Base-by-base conservation (phyloP, 1,140 invertebrate species). In the Camponotus pennsylvanicus region DNA sequence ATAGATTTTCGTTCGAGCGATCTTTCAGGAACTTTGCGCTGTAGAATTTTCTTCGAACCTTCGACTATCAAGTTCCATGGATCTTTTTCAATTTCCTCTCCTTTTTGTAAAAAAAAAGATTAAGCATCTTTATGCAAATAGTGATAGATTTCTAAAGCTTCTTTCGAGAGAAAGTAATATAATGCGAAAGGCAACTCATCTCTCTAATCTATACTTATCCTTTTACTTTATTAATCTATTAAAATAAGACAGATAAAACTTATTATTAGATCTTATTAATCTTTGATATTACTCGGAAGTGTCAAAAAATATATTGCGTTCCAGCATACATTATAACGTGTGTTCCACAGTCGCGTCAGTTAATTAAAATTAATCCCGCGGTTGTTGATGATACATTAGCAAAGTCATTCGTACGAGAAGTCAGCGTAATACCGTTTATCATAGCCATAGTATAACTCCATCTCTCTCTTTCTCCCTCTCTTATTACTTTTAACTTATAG, bases 301-400 rank as follows among this genome's bases (percentile, higher is more conserved):
- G 27, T 82, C 15, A 59, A 59, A 61, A 59, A 69, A 37, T 49
- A 69, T 32, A 42, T n/a, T 15, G 49, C 2, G 27, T 9, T 61
- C 42, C 7, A 18, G 32, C 49, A 42, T 27, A 49, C 59, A 75
- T 18, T 52, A 15, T 57, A 27, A 52, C 13, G 45, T 4, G 21
- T 52, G 13, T 52, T 67, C 34, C 49, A n/a, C 27, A 3, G 18
- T 57, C 55, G 57, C 69, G 42, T 61, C 34, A 57, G 76, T 85
- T 90, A 90, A 90, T 90, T 89, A 87, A 75, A 57, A 90, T 89
- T 90, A 90, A 89, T 88, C 71, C 66, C 70, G 42, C 55, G 57
- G n/a, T 71, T 75, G 78, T 80, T 80, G 73, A 76, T 82, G 79
- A 87, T 78, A 61, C 78, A 89, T 89, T 64, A 64, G 82, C 76